Base-by-base conservation (phyloP, 2,113 vertebrate species). In the Laterallus jamaicensis region DNA sequence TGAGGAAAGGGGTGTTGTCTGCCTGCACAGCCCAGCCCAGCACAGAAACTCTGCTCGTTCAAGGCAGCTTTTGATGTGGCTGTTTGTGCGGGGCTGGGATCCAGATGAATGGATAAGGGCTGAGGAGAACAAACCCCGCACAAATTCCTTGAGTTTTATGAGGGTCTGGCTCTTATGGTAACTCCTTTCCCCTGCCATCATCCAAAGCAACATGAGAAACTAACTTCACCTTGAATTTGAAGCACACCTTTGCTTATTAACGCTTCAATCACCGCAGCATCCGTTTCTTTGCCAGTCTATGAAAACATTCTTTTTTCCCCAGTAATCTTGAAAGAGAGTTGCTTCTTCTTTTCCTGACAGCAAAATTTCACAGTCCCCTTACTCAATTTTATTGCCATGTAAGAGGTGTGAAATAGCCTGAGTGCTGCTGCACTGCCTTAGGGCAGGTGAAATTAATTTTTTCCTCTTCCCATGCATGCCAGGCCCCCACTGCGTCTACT, bases 11-110 rank as follows among this genome's bases (percentile, higher is more conserved):
- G 19, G 15, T 28, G 37, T 20, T 73, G 58, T 28, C 47, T 15
- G 44, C 39, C 63, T 40, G 63, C 31, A 21, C 9, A 62, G 17
- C 25, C 26, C 35, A 62, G 76, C 15, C 20, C 29, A 47, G 56
- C 0, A 0, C 32, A 60, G 49, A 52, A 73, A 31, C 7, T 16
- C 66, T 50, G 15, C 8, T 2, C 8, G 15, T 50, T 39, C 71
- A 17, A 32, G 42, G 54, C 86, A n/a, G 10, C 29, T 78, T 75
- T 58, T 49, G 44, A 21, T 69, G 55, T 24, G 20, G 5, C 42
- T 39, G n/a, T 29, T 9, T 0, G 0, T 58, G 35, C 1, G 0
- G 42, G 55, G 32, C 12, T 74, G 44, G 28, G 39, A 32, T 81
- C 29, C 58, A 71, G n/a, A 21, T 31, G 44, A 49, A 14, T 26